Evolutionary conservation across 1,140 invertebrate species (phyloP), one percentile per base, ranked within the genome.

Genomic region (Oppia nitens): DNA sequence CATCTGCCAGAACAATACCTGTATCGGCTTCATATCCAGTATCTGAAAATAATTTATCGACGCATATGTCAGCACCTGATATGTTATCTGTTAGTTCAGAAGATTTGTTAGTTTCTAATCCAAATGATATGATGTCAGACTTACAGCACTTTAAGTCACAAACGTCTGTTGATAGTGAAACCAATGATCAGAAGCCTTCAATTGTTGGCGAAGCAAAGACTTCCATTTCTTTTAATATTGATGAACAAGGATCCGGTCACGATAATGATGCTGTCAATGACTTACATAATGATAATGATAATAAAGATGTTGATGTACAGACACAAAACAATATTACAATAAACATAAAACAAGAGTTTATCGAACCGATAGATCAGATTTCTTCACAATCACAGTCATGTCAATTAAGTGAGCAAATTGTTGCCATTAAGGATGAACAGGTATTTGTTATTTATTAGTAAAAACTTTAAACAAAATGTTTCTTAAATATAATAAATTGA

Each of bases 21-120:
- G 6, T 17, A 9, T 9, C 32, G 6, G 6, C 32, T 40, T 40
- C 32, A 17, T 40, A 40, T 40, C 17, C 32, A 17, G 6, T 40
- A 40, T 40, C 32, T 40, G 32, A 40, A 9, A 17, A 40, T 40
- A 40, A 40, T 40, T 40, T 17, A 40, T 40, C 32, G 11, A 58
- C 6, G 23, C 6, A 51, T 55, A 14, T 60, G 52, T 29, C 61
- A 55, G 52, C 65, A 67, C 11, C 63, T 62, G 53, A 56, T 28
- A 26, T 47, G 20, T 3, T 61, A 28, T 51, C 52, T 61, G 29
- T 20, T 40, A 23, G 20, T 14, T 29, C 9, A 9, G 4, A 26
- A 47, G 53, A 24, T 26, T 23, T n/a, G 11, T n/a, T 21, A 25
- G n/a, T 25, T 14, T 23, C 21, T 14, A 27, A 54, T 54, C 3